Conservation (phyloP, 2,797 vertebrate species). For the Macropus fuliginosus region DNA sequence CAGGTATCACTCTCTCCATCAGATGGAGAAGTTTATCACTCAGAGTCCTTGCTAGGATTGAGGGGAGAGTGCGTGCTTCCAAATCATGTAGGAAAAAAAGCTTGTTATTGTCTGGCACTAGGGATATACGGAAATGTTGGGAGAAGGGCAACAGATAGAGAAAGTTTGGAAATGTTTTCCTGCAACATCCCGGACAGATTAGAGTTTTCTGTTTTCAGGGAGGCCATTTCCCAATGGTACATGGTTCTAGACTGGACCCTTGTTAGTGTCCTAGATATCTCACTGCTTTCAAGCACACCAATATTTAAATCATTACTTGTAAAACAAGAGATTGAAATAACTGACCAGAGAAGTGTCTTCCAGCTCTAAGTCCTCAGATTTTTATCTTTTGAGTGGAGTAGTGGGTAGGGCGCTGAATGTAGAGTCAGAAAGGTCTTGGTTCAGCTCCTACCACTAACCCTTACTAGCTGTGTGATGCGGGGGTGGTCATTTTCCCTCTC, state of each 20-base stretch:
- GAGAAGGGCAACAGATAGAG: not conserved
- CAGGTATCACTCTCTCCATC: not conserved
- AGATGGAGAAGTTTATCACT: not conserved
- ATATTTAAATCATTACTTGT: not conserved
- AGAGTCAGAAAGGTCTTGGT: not conserved
- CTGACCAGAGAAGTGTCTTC: not conserved
- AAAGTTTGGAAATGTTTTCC: not conserved
- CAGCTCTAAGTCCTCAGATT: not conserved
- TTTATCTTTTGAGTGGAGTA: not conserved
- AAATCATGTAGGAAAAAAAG: not conserved
- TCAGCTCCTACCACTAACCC: not conserved
- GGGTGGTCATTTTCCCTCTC: not conserved
- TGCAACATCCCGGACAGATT: not conserved
- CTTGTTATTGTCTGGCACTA: not conserved
- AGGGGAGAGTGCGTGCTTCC: not conserved
- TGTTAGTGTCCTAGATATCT: not conserved
- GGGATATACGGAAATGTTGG: not conserved
- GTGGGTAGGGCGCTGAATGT: not conserved
- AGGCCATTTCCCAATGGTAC: not conserved
- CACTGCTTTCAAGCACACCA: not conserved
- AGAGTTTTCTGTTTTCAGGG: not conserved
- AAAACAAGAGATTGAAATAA: not conserved
- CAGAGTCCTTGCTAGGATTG: not conserved
- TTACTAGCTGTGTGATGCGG: not conserved
- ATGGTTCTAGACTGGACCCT: not conserved